Conservation (phyloP, 2,888 invertebrate species). For the Himalopsyche kuldschensis region DNA sequence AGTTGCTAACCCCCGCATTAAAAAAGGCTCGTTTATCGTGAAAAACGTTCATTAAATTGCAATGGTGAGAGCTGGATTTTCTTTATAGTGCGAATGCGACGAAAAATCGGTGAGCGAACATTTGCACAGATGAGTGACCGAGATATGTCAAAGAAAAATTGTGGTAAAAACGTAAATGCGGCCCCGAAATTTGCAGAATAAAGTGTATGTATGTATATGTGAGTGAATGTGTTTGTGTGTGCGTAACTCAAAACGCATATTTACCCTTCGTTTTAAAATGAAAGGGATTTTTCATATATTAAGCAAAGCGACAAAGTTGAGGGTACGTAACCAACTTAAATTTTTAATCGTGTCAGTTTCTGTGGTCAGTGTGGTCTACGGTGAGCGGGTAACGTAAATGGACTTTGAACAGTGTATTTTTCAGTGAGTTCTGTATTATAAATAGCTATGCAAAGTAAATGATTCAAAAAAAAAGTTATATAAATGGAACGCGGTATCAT, state of each 20-base stretch:
- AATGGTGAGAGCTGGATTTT: neutral
- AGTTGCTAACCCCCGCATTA: neutral
- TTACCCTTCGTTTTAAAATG: neutral
- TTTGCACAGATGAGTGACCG: neutral
- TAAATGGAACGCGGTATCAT: too few species aligned
- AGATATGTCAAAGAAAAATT: neutral
- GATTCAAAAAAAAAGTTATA: too few species aligned
- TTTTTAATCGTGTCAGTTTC: too few species aligned
- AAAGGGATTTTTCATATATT: neutral
- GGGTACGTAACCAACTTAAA: too few species aligned
- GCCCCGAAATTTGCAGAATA: neutral
- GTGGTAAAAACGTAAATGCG: neutral
- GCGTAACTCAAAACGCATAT: neutral
- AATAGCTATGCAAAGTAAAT: too few species aligned
- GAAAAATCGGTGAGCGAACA: neutral
- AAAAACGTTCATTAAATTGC: neutral
- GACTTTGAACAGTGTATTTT: too few species aligned
- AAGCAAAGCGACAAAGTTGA: neutral
- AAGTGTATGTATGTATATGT: neutral
- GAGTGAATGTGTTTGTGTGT: neutral
- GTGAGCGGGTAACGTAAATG: too few species aligned
- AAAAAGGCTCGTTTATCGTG: neutral
- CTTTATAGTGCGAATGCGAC: neutral
- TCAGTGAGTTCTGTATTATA: too few species aligned
- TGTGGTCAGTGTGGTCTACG: too few species aligned